phyloP scores from a whole-genome alignment of 2,888 invertebrate species.

The Gasteruption jaculator region DNA sequence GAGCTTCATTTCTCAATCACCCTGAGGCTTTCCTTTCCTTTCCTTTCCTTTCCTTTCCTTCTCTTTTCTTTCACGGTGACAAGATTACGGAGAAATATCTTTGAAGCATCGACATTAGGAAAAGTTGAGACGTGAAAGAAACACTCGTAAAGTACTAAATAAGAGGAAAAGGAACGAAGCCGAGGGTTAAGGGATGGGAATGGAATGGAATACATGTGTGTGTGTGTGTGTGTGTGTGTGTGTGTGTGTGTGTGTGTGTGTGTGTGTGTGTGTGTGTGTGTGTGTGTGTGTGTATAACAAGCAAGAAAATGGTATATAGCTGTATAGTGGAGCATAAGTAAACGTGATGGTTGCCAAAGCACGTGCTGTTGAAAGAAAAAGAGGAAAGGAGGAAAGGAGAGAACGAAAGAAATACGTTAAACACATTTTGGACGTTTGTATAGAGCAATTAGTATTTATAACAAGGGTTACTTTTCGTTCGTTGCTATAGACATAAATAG shows the following conservation, averaged over 20 bases:
- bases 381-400: slow-evolving; percentile 2
- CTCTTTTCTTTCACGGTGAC: too few relatives aligned
- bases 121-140: too few relatives aligned
- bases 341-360: neutral
- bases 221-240: too few relatives aligned
- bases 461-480: too few relatives aligned
- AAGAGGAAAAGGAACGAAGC: too few relatives aligned
- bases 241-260: slow-evolving; percentile 4
- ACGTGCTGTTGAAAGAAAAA: slow-evolving; percentile 1
- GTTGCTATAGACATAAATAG: too few relatives aligned
- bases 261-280: neutral
- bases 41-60: neutral
- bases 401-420: slow-evolving; percentile 37
- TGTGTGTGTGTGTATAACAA: neutral
- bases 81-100: too few relatives aligned
- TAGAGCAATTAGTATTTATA: slow-evolving; percentile 47
- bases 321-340: slow-evolving; percentile 1
- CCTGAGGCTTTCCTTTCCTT: neutral
- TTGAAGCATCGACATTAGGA: too few relatives aligned
- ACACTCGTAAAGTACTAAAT: too few relatives aligned
- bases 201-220: too few relatives aligned
- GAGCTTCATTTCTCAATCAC: too few relatives aligned
- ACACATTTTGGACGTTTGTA: slow-evolving; percentile 42
- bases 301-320: neutral
- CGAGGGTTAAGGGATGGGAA: too few relatives aligned